Conservation (phyloP, 2,888 invertebrate genomes). For the Eristalis intricaria region DNA sequence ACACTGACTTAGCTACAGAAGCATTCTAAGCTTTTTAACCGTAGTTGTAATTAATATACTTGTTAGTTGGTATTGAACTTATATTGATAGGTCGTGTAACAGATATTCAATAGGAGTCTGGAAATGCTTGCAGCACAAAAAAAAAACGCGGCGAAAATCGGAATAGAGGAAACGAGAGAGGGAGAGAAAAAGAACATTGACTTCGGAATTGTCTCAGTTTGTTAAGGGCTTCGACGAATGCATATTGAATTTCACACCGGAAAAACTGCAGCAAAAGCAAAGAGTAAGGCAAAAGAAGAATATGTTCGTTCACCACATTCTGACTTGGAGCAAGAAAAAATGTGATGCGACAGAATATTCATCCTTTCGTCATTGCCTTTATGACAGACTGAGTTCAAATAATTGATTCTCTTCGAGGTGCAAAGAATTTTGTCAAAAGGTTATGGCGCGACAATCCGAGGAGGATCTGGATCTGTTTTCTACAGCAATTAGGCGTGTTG, state of each 20-base stretch:
- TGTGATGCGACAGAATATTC: not conserved
- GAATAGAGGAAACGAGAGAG: slow-evolving; percentile 28
- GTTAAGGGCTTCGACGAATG: slow-evolving; percentile 57
- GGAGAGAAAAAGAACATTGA: slow-evolving; percentile 54
- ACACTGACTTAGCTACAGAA: not conserved
- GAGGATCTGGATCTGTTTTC: too few species aligned
- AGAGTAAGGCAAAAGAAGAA: not conserved
- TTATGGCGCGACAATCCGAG: not conserved
- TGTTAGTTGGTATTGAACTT: slow-evolving; percentile 57
- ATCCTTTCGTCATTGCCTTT: too few species aligned
- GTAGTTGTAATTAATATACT: slow-evolving; percentile 47
- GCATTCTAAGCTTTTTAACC: not conserved
- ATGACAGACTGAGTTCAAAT: too few species aligned
- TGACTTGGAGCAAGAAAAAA: not conserved
- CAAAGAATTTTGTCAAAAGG: not conserved
- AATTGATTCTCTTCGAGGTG: too few species aligned
- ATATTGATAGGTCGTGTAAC: slow-evolving; percentile 53
- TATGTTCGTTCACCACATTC: slow-evolving; percentile 10
- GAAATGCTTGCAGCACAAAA: slow-evolving; percentile 2
- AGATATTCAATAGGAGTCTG: slow-evolving; percentile 39
- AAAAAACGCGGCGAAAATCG: slow-evolving; percentile 33
- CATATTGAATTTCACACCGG: slow-evolving; percentile 57
- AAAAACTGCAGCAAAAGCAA: slow-evolving; percentile 2
- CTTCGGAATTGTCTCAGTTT: slow-evolving; percentile 39
- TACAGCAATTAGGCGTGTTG: too few species aligned